phyloP scores from a whole-genome alignment of 2,888 invertebrate species.

The Drosophila ezoana region DNA sequence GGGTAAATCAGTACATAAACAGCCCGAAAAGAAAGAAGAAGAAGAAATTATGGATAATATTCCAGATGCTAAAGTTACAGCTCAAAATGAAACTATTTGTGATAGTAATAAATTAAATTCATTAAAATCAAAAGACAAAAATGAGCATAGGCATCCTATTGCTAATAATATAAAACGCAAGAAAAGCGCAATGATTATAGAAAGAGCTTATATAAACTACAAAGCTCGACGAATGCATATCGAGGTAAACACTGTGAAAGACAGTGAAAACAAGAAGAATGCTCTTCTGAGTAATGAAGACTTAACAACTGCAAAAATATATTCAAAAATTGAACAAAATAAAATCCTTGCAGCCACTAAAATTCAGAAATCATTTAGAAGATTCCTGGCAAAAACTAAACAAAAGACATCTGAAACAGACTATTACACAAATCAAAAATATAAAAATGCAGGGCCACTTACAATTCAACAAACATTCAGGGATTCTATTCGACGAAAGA shows the following conservation, averaged over 20 bases:
- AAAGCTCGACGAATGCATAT: not conserved
- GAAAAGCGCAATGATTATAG: slow-evolving; percentile 35
- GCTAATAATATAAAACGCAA: not conserved
- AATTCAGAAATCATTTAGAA: slow-evolving; percentile 47
- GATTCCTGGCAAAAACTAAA: slow-evolving; percentile 11
- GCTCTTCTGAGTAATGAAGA: not conserved
- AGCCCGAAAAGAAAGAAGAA: not conserved
- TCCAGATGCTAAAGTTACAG: too few species aligned
- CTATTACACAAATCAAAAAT: not conserved
- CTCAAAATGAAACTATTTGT: not conserved
- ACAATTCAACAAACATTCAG: slow-evolving; percentile 53
- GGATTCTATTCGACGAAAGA: slow-evolving; percentile 32
- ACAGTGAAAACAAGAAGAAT: not conserved
- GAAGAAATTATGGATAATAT: not conserved
- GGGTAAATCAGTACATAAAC: not conserved
- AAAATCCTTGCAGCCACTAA: slow-evolving; percentile 38
- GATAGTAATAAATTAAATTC: not conserved
- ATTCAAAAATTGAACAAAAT: not conserved
- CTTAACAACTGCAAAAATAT: not conserved
- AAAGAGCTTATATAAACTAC: slow-evolving; percentile 15
- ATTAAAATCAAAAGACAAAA: not conserved
- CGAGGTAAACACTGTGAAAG: not conserved
- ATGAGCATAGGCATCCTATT: not conserved
- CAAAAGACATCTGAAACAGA: not conserved
- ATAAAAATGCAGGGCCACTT: slow-evolving; percentile 32